Conservation (phyloP, 2,113 vertebrate genomes). For the Oryctolagus cuniculus region mOryCun1.1 NC_091437.1:44725001-44725500, state of each 20-base stretch:
- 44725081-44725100: slow-evolving; percentile 91
- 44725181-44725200: slow-evolving; percentile 99
- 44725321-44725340: slow-evolving; percentile 58
- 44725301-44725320: slow-evolving; percentile 70
- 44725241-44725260: slow-evolving; percentile 96
- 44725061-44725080: slow-evolving; percentile 92
- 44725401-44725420: slow-evolving; percentile 9
- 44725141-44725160: slow-evolving; percentile 96
- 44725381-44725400: not conserved
- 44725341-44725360: slow-evolving; percentile 55
- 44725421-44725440: not conserved
- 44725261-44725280: slow-evolving; percentile 92
- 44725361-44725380: slow-evolving; percentile 33
- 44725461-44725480: slow-evolving; percentile 46
- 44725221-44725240: slow-evolving; percentile 99
- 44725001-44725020: slow-evolving; percentile 93
- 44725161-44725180: slow-evolving; percentile 99
- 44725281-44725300: slow-evolving; percentile 88
- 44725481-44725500: not conserved
- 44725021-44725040: slow-evolving; percentile 93
- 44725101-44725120: slow-evolving; percentile 92
- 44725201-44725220: slow-evolving; percentile 98
- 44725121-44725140: slow-evolving; percentile 93
- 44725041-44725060: slow-evolving; percentile 93
- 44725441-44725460: slow-evolving; percentile 35